Percentiles rank a stretch among this genome's conserved stretches.
phyloP scores from a whole-genome alignment of 2,888 invertebrate genomes.

The Eugnorisma glareosa region DNA sequence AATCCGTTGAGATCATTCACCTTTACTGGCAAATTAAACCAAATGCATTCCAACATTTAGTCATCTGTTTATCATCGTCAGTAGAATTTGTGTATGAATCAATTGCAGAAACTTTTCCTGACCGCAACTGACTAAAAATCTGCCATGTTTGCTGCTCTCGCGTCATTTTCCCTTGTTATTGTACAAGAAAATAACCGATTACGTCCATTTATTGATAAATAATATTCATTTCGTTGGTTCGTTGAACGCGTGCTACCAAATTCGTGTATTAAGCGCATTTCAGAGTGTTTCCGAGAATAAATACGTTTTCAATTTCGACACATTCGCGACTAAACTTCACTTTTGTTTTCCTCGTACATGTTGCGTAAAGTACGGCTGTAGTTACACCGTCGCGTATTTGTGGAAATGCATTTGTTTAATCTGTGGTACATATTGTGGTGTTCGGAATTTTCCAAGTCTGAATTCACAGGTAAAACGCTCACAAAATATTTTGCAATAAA shows the following conservation, averaged over 20 bases:
- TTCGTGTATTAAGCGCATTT: conserved; percentile 71
- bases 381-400: conserved; percentile 65
- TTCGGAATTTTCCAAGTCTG: background rate
- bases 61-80: background rate
- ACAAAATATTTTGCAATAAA: background rate
- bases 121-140: conserved; percentile 21
- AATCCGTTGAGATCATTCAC: conserved; percentile 7
- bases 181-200: background rate
- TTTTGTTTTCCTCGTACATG: conserved; percentile 74
- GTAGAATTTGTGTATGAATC: conserved; percentile 10
- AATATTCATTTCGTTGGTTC: conserved; percentile 45
- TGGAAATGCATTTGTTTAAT: conserved; percentile 11
- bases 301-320: conserved; percentile 75
- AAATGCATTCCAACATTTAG: background rate
- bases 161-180: conserved; percentile 2
- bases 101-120: conserved; percentile 3
- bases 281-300: conserved; percentile 75
- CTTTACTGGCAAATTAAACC: background rate
- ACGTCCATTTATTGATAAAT: conserved; percentile 31
- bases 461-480: background rate
- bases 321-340: conserved; percentile 66
- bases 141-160: background rate
- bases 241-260: conserved; percentile 68
- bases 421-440: background rate
- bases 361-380: conserved; percentile 74